These are phyloP conservation scores for Tubiluchus corallicola DNA, from an alignment of 2,888 invertebrate genomes.

Conservation along the genomic window DNA sequence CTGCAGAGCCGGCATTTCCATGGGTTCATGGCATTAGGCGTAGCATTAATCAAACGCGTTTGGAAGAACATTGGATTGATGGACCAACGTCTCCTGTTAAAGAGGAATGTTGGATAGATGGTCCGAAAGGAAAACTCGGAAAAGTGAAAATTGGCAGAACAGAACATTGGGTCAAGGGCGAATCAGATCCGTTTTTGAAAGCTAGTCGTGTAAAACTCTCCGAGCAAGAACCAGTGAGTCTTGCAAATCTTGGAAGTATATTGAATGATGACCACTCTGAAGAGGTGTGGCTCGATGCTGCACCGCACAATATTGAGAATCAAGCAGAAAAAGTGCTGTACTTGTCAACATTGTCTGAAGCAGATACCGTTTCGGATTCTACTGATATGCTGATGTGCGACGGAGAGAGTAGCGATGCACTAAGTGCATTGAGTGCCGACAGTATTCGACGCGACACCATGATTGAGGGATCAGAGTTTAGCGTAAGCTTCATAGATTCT, in stretches of 20 bases:
- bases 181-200: conserved; percentile 41
- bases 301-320: conserved; percentile 9
- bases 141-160: conserved; percentile 4
- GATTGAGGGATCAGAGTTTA: neutral
- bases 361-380: neutral
- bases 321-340: neutral
- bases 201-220: too few relatives aligned
- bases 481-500: conserved; percentile 7
- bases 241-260: neutral
- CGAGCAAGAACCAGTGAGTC: neutral
- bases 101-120: conserved; percentile 35
- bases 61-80: conserved; percentile 81
- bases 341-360: neutral
- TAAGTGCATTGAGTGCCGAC: neutral
- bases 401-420: neutral
- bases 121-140: conserved; percentile 16
- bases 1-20: neutral
- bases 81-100: conserved; percentile 49
- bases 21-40: neutral
- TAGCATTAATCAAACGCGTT: neutral
- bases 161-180: conserved; percentile 5
- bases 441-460: neutral
- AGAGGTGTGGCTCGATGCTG: conserved; percentile 9
- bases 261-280: neutral
- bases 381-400: neutral